Percentiles rank a stretch among this genome's conserved stretches.
Evolutionary conservation across 2,797 vertebrate genomes (phyloP).

Genomic region (Sebastes elongatus): DNA sequence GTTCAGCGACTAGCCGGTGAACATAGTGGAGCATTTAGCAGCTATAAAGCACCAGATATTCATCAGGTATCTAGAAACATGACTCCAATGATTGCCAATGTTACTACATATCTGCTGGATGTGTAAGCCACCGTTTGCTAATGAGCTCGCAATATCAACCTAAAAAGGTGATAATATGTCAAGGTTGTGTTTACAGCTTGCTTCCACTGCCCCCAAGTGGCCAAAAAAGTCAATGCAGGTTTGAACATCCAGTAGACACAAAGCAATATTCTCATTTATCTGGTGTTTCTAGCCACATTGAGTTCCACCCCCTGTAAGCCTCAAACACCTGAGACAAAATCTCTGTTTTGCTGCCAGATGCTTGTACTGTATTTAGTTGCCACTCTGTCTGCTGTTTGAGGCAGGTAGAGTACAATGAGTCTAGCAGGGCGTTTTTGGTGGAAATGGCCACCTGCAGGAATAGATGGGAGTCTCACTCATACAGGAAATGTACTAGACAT

Average conservation of each 20-base stretch:
- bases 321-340: neutral
- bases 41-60: neutral
- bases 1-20: neutral
- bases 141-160: neutral
- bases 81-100: neutral
- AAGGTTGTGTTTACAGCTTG: neutral
- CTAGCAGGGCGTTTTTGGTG: neutral
- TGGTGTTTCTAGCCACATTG: neutral
- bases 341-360: neutral
- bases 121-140: neutral
- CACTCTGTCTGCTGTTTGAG: neutral
- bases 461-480: neutral
- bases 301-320: neutral
- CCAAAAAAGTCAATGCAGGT: neutral
- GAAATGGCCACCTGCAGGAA: neutral
- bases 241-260: neutral
- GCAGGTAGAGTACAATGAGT: neutral
- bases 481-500: neutral
- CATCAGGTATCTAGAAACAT: constrained; percentile 1
- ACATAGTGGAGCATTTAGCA: neutral
- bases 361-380: neutral
- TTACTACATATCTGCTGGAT: neutral
- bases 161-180: neutral
- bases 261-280: neutral
- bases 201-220: neutral